These are phyloP conservation scores for Pluvialis apricaria DNA, from an alignment of 2,113 vertebrate genomes.

Conservation along the genomic window DNA sequence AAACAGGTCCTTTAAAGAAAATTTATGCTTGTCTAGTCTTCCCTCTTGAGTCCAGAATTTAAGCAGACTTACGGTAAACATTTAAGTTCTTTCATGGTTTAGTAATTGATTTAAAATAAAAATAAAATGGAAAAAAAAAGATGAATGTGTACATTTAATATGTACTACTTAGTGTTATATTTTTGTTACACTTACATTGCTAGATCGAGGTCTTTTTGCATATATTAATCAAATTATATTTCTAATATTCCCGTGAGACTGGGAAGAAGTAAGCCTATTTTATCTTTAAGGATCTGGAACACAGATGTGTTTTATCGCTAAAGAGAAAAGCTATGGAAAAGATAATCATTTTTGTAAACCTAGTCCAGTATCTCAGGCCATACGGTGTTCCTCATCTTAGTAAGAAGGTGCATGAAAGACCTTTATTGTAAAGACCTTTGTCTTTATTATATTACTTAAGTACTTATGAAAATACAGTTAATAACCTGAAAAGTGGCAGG, in stretches of 20 bases:
- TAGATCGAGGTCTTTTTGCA: not conserved
- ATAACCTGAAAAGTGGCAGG: not conserved
- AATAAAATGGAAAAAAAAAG: fast-evolving
- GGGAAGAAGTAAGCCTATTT: not conserved
- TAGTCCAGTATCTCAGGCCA: not conserved
- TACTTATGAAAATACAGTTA: not conserved
- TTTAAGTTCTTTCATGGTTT: not conserved
- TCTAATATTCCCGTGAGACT: not conserved
- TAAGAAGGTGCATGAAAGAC: not conserved
- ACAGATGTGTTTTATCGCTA: not conserved
- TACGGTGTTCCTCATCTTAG: not conserved
- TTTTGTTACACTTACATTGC: not conserved
- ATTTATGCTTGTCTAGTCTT: not conserved
- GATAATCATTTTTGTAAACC: not conserved
- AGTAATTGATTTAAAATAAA: not conserved
- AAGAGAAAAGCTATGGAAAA: not conserved
- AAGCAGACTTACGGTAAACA: not conserved
- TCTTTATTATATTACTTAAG: not conserved
- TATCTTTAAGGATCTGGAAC: not conserved
- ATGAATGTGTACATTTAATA: not conserved
- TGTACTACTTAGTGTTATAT: not conserved
- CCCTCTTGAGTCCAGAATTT: not conserved
- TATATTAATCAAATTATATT: not conserved
- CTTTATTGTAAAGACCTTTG: not conserved
- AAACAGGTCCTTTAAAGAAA: not conserved